Base-by-base conservation (phyloP, 2,888 invertebrate genomes). In the Ophion ventricosus region DNA sequence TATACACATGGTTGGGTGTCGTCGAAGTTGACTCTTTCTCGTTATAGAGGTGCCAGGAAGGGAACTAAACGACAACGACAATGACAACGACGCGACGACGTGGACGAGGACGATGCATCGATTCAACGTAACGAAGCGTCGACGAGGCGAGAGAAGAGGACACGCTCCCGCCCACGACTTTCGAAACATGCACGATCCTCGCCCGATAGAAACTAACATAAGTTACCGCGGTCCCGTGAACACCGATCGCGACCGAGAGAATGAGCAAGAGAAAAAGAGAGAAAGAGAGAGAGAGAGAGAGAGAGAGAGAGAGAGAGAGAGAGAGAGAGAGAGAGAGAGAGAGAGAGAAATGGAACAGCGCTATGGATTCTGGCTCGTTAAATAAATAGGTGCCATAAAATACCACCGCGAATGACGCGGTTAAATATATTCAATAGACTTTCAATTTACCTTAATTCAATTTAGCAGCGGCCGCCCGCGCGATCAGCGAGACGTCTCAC, bases 121-220 rank as follows among this genome's bases (percentile, higher is more conserved):
- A 87, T 87, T 85, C 57, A 84, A 82, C 82, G 85, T 87, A 87
- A 87, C 87, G 83, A 85, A 87, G 79, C 83, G 79, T 66, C 79
- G 64, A 57, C 72, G 69, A 80, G 63, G 63, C 76, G 74, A n/a
- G 61, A 40, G 43, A 49, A 64, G 63, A 29, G 79, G 64, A 79
- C 79, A 77, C 82, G 80, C 83, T 87, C 85, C 85, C 87, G 84
- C 87, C 87, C 84, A 87, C 85, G 84, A 81, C 79, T 84, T 84
- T 84, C 84, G 84, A 84, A 84, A 84, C 84, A 84, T 82, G 82
- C 84, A 82, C 82, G 84, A 84, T 84, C 76, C 82, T 84, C 84
- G 84, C 70, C 70, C 82, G 84, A 84, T 84, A 84, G 84, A 84
- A 84, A 80, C 84, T 79, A 84, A 84, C 84, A 84, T 84, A 84